Evolutionary conservation across 92 coral and sea anemone genomes (phyloP), one percentile per base, ranked within the genome.

Genomic region (Phenganax subtilis): DNA sequence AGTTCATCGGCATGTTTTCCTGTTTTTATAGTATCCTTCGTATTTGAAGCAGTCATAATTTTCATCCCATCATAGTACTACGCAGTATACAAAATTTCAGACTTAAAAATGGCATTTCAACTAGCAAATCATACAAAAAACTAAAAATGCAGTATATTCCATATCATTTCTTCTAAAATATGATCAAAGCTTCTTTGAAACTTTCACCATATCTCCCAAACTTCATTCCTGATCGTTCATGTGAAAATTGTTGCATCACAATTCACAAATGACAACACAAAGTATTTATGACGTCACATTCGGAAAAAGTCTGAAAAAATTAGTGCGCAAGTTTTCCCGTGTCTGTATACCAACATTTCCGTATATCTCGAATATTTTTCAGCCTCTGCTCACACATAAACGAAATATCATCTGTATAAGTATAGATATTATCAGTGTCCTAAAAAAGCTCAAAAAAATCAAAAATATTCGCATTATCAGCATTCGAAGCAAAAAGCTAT

Each of bases 1-100:
- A 86, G 75, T 67, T 89, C 89, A 55, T 86, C 88, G 57, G 85
- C 81, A 31, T 75, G 20, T 12, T 47, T 63, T 59, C 54, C n/a
- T 14, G 78, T 74, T 90, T 77, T 56, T 84, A 84, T 51, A 78
- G 91, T 70, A 91, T 88, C 55, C 51, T 55, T 9, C 55, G 28
- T 25, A 70, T 6, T 28, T 9, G 54, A 51, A 7, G 16, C 59
- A 37, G 20, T 72, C 12, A 11, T 66, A 37, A 5, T 37, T 37
- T 37, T 37, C 47, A 37, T 37, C 47, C 47, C 47, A 37, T 37
- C 47, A 37, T 37, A 37, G 47, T 37, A 37, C 47, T 1, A 37
- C 47, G 47, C 47, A 37, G 5, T 37, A 5, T 37, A 37, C 47
- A 37, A 37, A 37, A 37, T 37, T 37, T 37, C 47, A 1, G 47